Conservation (phyloP, 2,797 vertebrate genomes). For the Phylloscopus collybita region DNA sequence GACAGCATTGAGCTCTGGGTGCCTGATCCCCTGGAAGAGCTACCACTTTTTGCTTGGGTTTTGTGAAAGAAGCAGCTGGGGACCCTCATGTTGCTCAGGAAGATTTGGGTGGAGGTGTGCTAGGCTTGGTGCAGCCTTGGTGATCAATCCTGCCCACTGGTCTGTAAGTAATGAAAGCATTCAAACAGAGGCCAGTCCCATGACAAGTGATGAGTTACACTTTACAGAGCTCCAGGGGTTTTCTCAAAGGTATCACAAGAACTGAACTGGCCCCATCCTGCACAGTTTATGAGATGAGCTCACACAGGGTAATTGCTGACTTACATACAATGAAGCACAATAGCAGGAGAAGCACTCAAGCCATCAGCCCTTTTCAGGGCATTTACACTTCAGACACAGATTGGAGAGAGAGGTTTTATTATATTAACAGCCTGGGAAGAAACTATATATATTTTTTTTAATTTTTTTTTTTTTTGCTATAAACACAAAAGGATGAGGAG, state of each 20-base stretch:
- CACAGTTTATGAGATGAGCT: not conserved
- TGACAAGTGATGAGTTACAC: not conserved
- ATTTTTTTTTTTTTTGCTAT: not conserved
- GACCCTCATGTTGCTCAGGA: fast-evolving
- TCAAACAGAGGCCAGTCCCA: not conserved
- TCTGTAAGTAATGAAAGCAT: not conserved
- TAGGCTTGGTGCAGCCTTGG: not conserved
- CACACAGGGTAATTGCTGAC: not conserved
- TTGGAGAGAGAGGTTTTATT: not conserved
- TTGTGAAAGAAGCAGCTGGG: not conserved
- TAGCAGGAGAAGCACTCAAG: not conserved
- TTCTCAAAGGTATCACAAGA: not conserved
- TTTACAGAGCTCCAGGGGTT: not conserved
- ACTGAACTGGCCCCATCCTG: not conserved
- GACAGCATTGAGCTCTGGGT: not conserved
- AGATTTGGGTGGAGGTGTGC: not conserved
- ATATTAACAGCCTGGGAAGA: not conserved
- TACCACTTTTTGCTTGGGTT: not conserved
- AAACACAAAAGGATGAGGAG: not conserved
- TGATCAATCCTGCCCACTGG: not conserved
- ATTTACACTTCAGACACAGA: not conserved
- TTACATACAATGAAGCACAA: not conserved
- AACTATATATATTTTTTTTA: not conserved
- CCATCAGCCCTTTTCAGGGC: not conserved
- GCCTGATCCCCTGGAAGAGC: not conserved